Percentiles rank a stretch among this genome's conserved stretches.
phyloP scores from a whole-genome alignment of 1,140 invertebrate genomes.

The Bradysia coprophila region DNA sequence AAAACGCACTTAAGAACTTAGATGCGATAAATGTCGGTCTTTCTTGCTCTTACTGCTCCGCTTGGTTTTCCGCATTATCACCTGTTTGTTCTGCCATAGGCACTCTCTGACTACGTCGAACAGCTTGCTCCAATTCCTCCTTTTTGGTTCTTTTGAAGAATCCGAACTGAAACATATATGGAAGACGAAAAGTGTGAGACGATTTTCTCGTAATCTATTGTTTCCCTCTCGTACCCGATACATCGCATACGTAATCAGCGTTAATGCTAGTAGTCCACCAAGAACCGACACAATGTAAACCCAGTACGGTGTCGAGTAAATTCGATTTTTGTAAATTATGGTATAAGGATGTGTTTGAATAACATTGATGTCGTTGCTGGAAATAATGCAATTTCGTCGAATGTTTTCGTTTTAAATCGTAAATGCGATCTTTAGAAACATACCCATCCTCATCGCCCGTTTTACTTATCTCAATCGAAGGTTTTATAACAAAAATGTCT shows the following conservation, averaged over 20 bases:
- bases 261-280: slow-evolving; percentile 15
- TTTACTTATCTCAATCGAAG: neutral
- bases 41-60: no score
- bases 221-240: slow-evolving; percentile 9
- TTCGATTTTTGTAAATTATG: slow-evolving; percentile 18
- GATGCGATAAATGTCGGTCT: no score
- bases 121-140: neutral
- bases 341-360: slow-evolving; percentile 7
- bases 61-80: no score
- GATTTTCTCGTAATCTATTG: neutral
- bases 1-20: no score
- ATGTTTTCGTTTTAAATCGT: neutral
- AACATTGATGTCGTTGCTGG: neutral
- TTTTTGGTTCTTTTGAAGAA: neutral
- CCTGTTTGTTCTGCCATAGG: no score
- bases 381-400: neutral
- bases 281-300: slow-evolving; percentile 14
- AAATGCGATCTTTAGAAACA: neutral
- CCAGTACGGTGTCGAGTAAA: slow-evolving; percentile 12
- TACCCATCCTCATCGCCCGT: neutral
- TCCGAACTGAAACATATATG: neutral
- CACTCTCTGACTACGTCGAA: neutral
- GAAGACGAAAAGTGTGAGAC: neutral
- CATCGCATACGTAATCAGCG: slow-evolving; percentile 12
- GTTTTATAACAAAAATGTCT: neutral